Evolutionary conservation across 2,113 vertebrate genomes (phyloP).

Genomic region (Etheostoma cragini): DNA sequence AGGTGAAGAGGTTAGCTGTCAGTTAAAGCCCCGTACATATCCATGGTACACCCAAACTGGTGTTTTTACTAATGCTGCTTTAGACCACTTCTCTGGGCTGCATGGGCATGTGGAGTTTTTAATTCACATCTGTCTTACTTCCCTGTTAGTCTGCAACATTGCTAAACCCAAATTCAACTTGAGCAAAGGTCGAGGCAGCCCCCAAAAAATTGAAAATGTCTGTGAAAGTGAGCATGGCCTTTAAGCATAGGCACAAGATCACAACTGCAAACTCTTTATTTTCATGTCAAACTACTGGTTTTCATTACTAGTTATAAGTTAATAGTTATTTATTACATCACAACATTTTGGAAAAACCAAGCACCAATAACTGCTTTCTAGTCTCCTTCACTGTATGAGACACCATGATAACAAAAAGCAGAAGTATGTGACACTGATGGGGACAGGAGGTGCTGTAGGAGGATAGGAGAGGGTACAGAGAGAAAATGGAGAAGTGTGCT

Average conservation of each 20-base stretch:
- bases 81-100: not conserved
- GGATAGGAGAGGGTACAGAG: not conserved
- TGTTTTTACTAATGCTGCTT: not conserved
- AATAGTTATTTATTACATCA: not conserved
- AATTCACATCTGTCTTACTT: not conserved
- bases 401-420: slow-evolving; percentile 12
- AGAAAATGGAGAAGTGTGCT: slow-evolving; percentile 6
- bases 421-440: slow-evolving; percentile 13
- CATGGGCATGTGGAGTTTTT: not conserved
- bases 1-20: not conserved
- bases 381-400: not conserved
- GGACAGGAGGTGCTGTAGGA: slow-evolving; percentile 4
- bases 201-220: not conserved
- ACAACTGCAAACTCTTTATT: not conserved
- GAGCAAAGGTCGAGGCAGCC: not conserved
- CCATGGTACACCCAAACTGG: not conserved
- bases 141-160: too few relatives aligned
- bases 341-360: not conserved
- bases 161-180: not conserved
- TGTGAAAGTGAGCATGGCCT: not conserved
- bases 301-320: not conserved
- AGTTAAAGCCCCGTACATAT: not conserved
- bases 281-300: not conserved
- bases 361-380: not conserved
- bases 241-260: not conserved